Base-by-base conservation (phyloP, 2,888 invertebrate genomes). In the Azorinus chamasolen region DNA sequence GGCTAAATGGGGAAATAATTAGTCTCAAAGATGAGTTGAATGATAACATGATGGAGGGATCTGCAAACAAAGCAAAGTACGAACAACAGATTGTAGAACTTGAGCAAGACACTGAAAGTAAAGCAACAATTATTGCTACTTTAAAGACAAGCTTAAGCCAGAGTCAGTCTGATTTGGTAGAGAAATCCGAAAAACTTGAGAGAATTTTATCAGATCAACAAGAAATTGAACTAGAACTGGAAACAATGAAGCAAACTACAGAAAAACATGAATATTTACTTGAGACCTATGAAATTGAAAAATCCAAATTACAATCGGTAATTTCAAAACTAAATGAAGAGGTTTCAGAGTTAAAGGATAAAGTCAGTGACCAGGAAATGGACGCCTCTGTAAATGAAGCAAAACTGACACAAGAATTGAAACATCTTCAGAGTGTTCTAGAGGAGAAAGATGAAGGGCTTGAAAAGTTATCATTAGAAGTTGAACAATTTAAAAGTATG, bases 371-470 rank as follows among this genome's bases (percentile, higher is more conserved):
- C 32, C 68, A 68, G 22, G 57, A 20, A 10, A 51, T 71, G 54
- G 83, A 82, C 24, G 64, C 79, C n/a, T 79, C 77, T 10, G 72
- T 75, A 16, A 57, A 57, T 50, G 22, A 57, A 20, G 72, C 83
- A 22, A 64, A 73, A 50, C 63, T 83, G 22, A 77, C 73, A 10
- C 73, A 71, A 55, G 61, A 81, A 12, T n/a, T 76, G 1, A 43
- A 72, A n/a, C 77, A 78, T 55, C 51, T 76, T 6, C n/a, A 58
- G 22, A 58, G 20, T 45, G 18, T 16, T 20, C 14, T 58, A 4
- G 58, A 58, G n/a, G 24, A 8, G n/a, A 65, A 65, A 55, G 55
- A 65, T 25, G 1, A n/a, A 37, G 55, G 48, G 6, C 53, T 65
- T n/a, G 55, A 55, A 16, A 57, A 27, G 16, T 32, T 65, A 25